These are phyloP conservation scores for Porphyrio hochstetteri DNA, from an alignment of 2,113 vertebrate species.

Conservation along the genomic window DNA sequence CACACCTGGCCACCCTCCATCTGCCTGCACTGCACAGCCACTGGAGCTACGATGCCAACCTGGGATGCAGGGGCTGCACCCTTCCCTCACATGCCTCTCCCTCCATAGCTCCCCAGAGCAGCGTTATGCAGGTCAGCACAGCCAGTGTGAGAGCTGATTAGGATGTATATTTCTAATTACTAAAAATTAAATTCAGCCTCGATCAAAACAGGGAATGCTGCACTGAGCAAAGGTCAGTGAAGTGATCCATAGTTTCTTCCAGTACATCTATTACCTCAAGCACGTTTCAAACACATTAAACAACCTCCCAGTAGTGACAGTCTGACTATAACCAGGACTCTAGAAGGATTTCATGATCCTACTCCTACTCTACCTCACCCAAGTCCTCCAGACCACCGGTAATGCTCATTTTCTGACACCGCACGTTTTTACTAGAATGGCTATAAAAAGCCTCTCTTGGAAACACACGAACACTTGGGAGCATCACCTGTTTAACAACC, in stretches of 20 bases:
- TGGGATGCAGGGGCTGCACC: not conserved
- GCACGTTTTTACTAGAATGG: not conserved
- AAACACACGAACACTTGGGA: not conserved
- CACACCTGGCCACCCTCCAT: not conserved
- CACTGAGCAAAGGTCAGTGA: not conserved
- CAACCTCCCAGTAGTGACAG: not conserved
- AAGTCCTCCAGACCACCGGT: not conserved
- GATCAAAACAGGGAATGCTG: not conserved
- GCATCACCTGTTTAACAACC: not conserved
- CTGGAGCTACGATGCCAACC: accelerated
- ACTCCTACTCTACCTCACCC: not conserved
- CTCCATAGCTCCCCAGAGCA: not conserved
- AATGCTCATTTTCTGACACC: not conserved
- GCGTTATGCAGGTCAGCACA: not conserved
- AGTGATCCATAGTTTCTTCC: not conserved
- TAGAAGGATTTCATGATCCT: not conserved
- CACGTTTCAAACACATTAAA: not conserved
- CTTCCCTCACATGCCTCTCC: not conserved
- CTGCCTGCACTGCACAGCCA: accelerated
- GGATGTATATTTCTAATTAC: not conserved
- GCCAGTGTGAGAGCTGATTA: not conserved
- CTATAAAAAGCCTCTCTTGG: not conserved
- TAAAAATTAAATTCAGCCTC: not conserved
- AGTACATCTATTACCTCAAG: not conserved
- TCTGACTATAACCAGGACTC: not conserved